phyloP scores from a whole-genome alignment of 1,140 invertebrate species.

The Euborellia annulipes region DNA sequence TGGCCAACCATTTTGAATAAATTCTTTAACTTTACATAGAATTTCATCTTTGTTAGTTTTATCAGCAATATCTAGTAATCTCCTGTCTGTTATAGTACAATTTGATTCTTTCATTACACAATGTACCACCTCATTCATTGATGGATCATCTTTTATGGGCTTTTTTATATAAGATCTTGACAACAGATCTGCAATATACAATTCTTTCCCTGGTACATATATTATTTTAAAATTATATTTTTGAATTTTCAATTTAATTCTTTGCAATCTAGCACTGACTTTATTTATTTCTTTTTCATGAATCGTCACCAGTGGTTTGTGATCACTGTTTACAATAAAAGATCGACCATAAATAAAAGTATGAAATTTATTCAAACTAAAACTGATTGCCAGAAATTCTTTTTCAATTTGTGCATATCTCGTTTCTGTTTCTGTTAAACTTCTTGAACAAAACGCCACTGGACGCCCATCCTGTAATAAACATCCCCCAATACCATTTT shows the following conservation, averaged over 20 bases:
- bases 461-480: conserved; percentile 25
- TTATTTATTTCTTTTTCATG: conserved; percentile 23
- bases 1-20: too few relatives aligned
- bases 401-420: conserved; percentile 30
- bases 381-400: conserved; percentile 32
- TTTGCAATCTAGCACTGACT: conserved; percentile 19
- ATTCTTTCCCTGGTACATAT: conserved; percentile 11
- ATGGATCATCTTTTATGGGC: neutral
- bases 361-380: conserved; percentile 27
- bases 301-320: conserved; percentile 14
- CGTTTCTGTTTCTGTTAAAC: conserved; percentile 20
- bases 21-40: too few relatives aligned
- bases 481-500: conserved; percentile 24
- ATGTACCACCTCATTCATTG: neutral
- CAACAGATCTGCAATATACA: conserved; percentile 1
- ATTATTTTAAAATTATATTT: conserved; percentile 21
- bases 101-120: neutral
- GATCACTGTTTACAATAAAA: conserved; percentile 22
- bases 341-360: conserved; percentile 21
- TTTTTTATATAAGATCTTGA: neutral
- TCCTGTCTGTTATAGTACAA: too few relatives aligned
- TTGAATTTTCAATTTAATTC: conserved; percentile 24
- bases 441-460: conserved; percentile 20
- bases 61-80: too few relatives aligned
- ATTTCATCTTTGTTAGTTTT: too few relatives aligned